A percentile compares a stretch with the other conserved stretches of the same genome.
phyloP scores from a whole-genome alignment of 2,113 vertebrate species.

The Zeus faber region DNA sequence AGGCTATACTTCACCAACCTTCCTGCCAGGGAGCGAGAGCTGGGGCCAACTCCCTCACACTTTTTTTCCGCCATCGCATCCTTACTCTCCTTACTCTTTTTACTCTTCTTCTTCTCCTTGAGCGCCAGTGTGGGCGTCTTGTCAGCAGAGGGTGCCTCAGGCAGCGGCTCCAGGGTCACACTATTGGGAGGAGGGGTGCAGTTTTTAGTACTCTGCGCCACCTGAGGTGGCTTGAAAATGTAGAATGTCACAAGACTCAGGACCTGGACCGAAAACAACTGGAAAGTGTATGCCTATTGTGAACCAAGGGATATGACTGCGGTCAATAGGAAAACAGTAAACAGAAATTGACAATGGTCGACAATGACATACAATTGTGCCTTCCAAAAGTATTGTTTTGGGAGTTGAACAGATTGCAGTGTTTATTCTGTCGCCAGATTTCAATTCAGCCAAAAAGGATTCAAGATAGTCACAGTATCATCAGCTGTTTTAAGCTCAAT shows the following conservation, averaged over 20 bases:
- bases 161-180: constrained; percentile 58
- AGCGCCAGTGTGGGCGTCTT: constrained; percentile 42
- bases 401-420: constrained; percentile 35
- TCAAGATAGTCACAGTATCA: constrained; percentile 66
- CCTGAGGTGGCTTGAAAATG: constrained; percentile 62
- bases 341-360: not conserved
- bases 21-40: constrained; percentile 40
- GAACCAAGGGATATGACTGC: constrained; percentile 44
- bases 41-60: constrained; percentile 1
- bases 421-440: constrained; percentile 39
- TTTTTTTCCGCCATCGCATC: not conserved
- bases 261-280: constrained; percentile 51
- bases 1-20: constrained; percentile 54
- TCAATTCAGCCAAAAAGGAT: constrained; percentile 35
- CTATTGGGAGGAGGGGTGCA: constrained; percentile 75
- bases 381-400: constrained; percentile 51
- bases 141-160: constrained; percentile 53
- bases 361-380: constrained; percentile 34
- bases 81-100: constrained; percentile 1
- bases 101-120: constrained; percentile 45
- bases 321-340: constrained; percentile 6
- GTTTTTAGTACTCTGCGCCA: constrained; percentile 71
- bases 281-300: constrained; percentile 23
- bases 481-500: too few relatives aligned
- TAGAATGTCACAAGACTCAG: constrained; percentile 74